Evolutionary conservation across 2,888 invertebrate species (phyloP).

Genomic region (Tachina fera): DNA sequence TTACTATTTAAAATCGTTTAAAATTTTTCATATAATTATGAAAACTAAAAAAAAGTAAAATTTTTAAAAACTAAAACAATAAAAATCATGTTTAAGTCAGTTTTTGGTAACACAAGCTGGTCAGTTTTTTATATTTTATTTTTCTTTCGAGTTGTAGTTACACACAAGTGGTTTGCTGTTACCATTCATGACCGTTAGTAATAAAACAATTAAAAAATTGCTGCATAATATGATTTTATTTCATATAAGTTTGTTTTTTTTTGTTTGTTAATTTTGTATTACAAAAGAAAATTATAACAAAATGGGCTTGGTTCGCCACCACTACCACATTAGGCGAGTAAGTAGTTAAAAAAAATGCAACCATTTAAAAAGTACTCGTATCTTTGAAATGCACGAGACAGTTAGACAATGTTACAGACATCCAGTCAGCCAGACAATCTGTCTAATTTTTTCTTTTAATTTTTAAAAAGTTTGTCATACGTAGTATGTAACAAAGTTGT

Average conservation of each 20-base stretch:
- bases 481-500: not conserved
- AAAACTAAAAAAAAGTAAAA: constrained; percentile 14
- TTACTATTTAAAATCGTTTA: constrained; percentile 34
- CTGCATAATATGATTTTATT: constrained; percentile 62
- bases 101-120: constrained; percentile 30
- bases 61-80: constrained; percentile 13
- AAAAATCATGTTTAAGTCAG: constrained; percentile 49
- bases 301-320: constrained; percentile 61
- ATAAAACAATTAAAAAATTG: constrained; percentile 74
- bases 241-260: not conserved
- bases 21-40: constrained; percentile 53
- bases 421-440: constrained; percentile 41
- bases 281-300: constrained; percentile 48
- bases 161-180: constrained; percentile 1
- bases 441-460: constrained; percentile 38
- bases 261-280: constrained; percentile 15
- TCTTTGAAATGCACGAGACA: constrained; percentile 21
- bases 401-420: constrained; percentile 23
- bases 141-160: not conserved
- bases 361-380: constrained; percentile 35
- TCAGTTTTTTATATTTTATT: constrained; percentile 18
- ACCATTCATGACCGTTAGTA: constrained; percentile 69
- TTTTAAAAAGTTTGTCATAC: constrained; percentile 40
- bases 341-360: not conserved
- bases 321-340: constrained; percentile 13